Percentiles rank a stretch among this genome's conserved stretches.
Evolutionary conservation across 2,113 vertebrate genomes (phyloP).

Genomic region (Brachyhypopomus occidentalis): DNA sequence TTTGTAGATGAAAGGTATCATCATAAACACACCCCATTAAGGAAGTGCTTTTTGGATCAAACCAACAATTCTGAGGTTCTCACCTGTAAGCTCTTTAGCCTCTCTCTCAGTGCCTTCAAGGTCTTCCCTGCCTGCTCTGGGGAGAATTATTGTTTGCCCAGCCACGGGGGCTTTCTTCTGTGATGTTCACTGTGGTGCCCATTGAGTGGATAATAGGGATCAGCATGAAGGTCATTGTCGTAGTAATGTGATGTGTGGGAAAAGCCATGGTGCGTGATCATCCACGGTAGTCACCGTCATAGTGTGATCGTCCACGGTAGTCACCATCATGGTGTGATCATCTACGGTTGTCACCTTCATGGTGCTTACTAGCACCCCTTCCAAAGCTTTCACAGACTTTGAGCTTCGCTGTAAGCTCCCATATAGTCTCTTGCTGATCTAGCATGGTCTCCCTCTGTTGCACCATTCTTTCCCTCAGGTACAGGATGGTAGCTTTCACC

Average conservation of each 20-base stretch:
- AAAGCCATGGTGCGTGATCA: conserved; percentile 48
- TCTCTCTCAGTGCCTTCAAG: conserved; percentile 78
- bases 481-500: conserved; percentile 80
- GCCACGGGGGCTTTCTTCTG: conserved; percentile 51
- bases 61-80: conserved; percentile 17
- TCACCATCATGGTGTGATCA: too few relatives aligned
- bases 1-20: too few relatives aligned
- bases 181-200: conserved; percentile 62
- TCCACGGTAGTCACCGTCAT: conserved; percentile 59
- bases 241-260: conserved; percentile 57
- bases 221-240: conserved; percentile 56
- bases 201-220: conserved; percentile 61
- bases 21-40: too few relatives aligned
- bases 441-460: conserved; percentile 83
- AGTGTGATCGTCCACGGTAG: too few relatives aligned
- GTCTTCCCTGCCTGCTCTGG: conserved; percentile 77
- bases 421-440: conserved; percentile 81
- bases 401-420: conserved; percentile 81
- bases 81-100: conserved; percentile 81
- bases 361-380: conserved; percentile 56
- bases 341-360: too few relatives aligned
- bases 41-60: too few relatives aligned
- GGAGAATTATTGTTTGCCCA: conserved; percentile 66
- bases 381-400: conserved; percentile 78
- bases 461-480: conserved; percentile 80